These are phyloP conservation scores for Ectropis grisescens DNA, from an alignment of 1,140 invertebrate species.

Conservation along the genomic window DNA sequence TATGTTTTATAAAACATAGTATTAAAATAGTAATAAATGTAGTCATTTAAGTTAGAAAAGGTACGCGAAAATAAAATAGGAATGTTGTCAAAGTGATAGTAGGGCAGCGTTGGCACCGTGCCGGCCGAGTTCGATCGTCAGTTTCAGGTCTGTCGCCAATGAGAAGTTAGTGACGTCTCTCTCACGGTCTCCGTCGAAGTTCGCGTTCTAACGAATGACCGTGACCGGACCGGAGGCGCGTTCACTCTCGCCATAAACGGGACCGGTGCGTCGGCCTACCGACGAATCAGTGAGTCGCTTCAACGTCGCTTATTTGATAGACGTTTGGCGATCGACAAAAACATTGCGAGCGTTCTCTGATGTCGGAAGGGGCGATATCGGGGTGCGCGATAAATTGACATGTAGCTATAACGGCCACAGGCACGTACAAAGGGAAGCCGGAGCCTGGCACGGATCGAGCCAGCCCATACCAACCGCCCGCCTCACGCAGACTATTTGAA, in stretches of 20 bases:
- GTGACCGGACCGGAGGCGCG: conserved; percentile 28
- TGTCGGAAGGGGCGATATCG: conserved; percentile 4
- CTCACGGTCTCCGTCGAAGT: conserved; percentile 19
- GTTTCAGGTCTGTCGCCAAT: conserved; percentile 2
- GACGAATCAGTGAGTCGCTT: conserved; percentile 13
- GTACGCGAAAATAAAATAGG: no score
- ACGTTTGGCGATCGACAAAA: conserved; percentile 8
- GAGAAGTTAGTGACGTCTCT: conserved; percentile 32
- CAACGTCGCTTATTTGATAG: conserved; percentile 8
- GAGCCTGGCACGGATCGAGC: conserved; percentile 50
- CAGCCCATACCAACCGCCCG: conserved; percentile 23
- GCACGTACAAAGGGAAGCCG: conserved; percentile 26
- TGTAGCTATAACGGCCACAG: conserved; percentile 33
- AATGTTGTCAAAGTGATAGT: no score
- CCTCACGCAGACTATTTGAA: conserved; percentile 30
- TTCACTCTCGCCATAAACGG: conserved; percentile 37
- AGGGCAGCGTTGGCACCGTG: no score
- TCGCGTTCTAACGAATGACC: conserved; percentile 29
- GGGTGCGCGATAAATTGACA: conserved; percentile 13
- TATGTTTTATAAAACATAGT: no score
- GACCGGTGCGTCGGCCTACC: no score
- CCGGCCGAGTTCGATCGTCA: neutral
- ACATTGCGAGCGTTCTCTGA: conserved; percentile 3
- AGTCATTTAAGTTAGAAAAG: no score
- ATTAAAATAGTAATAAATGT: no score